Evolutionary conservation across 1,140 invertebrate species (phyloP).

Genomic region (Neocloeon triangulifer): DNA sequence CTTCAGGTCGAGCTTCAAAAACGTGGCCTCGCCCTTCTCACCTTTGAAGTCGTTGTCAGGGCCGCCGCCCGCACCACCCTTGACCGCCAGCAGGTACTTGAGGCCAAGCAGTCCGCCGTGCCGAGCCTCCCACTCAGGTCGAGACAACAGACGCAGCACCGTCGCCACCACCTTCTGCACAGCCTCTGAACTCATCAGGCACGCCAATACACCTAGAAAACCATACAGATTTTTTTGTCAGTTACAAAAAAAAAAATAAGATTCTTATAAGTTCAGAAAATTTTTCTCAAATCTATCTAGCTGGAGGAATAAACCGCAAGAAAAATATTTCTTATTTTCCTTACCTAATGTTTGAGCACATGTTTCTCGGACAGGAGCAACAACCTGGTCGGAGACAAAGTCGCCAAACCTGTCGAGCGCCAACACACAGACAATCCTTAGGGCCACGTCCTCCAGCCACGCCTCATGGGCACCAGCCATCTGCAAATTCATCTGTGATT

Average conservation of each 20-base stretch:
- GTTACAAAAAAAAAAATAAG: no score
- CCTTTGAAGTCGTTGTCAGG: slow-evolving; percentile 46
- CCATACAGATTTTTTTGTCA: no score
- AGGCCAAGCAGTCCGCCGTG: slow-evolving; percentile 82
- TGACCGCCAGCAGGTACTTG: slow-evolving; percentile 80
- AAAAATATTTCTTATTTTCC: no score
- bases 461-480: slow-evolving; percentile 29
- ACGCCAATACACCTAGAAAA: slow-evolving; percentile 29
- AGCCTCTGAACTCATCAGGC: slow-evolving; percentile 32
- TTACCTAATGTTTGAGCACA: slow-evolving; percentile 75
- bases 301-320: no score
- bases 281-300: no score
- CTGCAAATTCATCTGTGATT: slow-evolving; percentile 12
- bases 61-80: slow-evolving; percentile 45
- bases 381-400: slow-evolving; percentile 93
- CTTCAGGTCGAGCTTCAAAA: slow-evolving; percentile 58
- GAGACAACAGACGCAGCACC: slow-evolving; percentile 47
- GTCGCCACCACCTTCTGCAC: slow-evolving; percentile 43
- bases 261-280: no score
- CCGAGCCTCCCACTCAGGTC: slow-evolving; percentile 80
- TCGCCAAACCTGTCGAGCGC: slow-evolving; percentile 90
- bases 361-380: slow-evolving; percentile 90
- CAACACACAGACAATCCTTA: slow-evolving; percentile 74
- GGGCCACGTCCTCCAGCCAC: slow-evolving; percentile 75
- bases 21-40: slow-evolving; percentile 36